A percentile compares a stretch with the other conserved stretches of the same genome.
phyloP scores from a whole-genome alignment of 2,888 invertebrate genomes.

The Phengaris alcon region DNA sequence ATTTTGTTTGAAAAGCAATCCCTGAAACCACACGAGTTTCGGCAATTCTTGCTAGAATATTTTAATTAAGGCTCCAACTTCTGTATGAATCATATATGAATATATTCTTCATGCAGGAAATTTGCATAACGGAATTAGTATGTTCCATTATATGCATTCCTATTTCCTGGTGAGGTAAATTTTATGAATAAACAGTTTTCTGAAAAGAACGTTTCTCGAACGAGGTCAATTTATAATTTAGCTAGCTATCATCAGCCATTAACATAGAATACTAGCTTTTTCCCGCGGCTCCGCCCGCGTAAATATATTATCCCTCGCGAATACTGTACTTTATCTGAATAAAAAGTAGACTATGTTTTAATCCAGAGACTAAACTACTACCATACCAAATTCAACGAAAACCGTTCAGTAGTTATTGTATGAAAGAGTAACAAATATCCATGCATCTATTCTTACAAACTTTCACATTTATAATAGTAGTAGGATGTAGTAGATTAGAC shows the following conservation, averaged over 20 bases:
- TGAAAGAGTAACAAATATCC: no score
- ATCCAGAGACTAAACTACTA: no score
- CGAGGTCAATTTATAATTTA: background rate
- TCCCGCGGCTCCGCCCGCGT: no score
- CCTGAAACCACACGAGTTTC: slow-evolving; percentile 3
- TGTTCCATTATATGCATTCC: slow-evolving; percentile 9
- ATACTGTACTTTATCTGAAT: no score
- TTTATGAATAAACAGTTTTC: slow-evolving; percentile 25
- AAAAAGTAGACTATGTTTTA: no score
- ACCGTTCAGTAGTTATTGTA: no score
- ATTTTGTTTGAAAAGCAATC: slow-evolving; percentile 19
- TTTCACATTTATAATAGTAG: no score
- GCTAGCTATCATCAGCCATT: background rate
- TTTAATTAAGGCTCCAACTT: slow-evolving; percentile 33
- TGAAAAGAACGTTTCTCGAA: background rate
- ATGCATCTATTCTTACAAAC: no score
- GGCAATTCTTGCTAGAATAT: slow-evolving; percentile 24
- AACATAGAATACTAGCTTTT: background rate
- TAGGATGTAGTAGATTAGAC: no score
- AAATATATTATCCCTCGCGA: no score
- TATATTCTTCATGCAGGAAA: slow-evolving; percentile 34
- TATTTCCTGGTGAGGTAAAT: background rate
- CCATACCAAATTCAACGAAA: no score
- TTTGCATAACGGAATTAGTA: slow-evolving; percentile 30
- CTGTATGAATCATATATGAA: slow-evolving; percentile 32